Evolutionary conservation across 2,113 vertebrate species (phyloP).

Genomic region (Accipiter cooperii): DNA sequence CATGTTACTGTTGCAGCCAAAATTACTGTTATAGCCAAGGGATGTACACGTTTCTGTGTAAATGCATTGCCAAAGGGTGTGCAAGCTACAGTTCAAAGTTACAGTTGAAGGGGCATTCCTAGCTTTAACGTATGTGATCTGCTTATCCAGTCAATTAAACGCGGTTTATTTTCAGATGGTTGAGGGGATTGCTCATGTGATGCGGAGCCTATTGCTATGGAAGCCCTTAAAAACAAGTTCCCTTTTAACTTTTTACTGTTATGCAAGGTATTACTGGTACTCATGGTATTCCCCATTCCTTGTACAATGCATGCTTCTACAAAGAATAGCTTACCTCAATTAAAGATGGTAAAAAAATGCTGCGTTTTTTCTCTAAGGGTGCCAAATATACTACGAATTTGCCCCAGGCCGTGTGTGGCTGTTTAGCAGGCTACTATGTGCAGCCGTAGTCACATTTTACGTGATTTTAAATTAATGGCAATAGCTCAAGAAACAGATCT

Average conservation of each 20-base stretch:
- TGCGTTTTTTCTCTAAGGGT: not conserved
- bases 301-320: slow-evolving; percentile 27
- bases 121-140: slow-evolving; percentile 51
- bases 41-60: slow-evolving; percentile 49
- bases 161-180: slow-evolving; percentile 30
- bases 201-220: not conserved
- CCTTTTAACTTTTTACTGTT: slow-evolving; percentile 57
- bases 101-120: slow-evolving; percentile 68
- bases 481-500: not conserved
- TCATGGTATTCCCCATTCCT: slow-evolving; percentile 58
- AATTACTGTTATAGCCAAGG: slow-evolving; percentile 69
- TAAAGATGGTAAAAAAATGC: not conserved
- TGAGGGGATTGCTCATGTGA: slow-evolving; percentile 47
- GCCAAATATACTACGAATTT: not conserved
- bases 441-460: not conserved
- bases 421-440: not conserved
- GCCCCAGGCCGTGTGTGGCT: not conserved
- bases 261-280: slow-evolving; percentile 63
- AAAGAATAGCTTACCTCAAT: slow-evolving; percentile 28
- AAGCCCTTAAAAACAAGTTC: slow-evolving; percentile 36
- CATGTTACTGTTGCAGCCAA: slow-evolving; percentile 57
- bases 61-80: slow-evolving; percentile 38
- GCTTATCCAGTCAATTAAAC: slow-evolving; percentile 61
- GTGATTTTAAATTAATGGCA: not conserved
- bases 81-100: slow-evolving; percentile 60